Evolutionary conservation across 2,888 invertebrate species (phyloP).

Genomic region (Coelopa pilipes): DNA sequence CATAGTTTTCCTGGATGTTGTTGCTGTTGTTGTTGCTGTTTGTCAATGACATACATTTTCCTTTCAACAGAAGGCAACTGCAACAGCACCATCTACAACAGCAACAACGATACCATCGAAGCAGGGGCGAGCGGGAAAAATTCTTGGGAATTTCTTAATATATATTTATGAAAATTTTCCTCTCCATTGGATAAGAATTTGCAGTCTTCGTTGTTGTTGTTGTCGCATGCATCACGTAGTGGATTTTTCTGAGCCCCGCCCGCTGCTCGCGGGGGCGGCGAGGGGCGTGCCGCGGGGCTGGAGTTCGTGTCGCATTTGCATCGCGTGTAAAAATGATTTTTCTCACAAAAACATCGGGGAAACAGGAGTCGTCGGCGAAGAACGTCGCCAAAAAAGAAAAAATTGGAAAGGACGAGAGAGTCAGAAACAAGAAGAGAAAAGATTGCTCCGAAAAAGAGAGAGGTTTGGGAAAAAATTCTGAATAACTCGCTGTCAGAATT

Average conservation of each 20-base stretch:
- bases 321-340: conserved; percentile 32
- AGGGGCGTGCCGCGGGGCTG: background rate
- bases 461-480: conserved; percentile 7
- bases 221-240: conserved; percentile 30
- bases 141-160: conserved; percentile 27
- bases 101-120: background rate
- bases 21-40: conserved; percentile 16
- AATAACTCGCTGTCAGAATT: conserved; percentile 25
- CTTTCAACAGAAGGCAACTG: conserved; percentile 3
- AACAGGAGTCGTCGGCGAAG: background rate
- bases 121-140: background rate
- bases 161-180: conserved; percentile 27
- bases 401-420: background rate
- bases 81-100: background rate
- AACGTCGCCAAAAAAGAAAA: too few species aligned
- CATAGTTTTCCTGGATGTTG: background rate
- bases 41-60: conserved; percentile 20
- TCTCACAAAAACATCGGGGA: background rate
- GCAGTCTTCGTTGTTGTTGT: conserved; percentile 11
- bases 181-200: conserved; percentile 23
- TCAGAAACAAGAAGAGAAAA: background rate
- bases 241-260: background rate
- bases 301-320: conserved; percentile 19
- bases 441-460: background rate
- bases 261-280: background rate